Conservation (phyloP, 1,140 invertebrate genomes). For the Cotesia typhae region DNA sequence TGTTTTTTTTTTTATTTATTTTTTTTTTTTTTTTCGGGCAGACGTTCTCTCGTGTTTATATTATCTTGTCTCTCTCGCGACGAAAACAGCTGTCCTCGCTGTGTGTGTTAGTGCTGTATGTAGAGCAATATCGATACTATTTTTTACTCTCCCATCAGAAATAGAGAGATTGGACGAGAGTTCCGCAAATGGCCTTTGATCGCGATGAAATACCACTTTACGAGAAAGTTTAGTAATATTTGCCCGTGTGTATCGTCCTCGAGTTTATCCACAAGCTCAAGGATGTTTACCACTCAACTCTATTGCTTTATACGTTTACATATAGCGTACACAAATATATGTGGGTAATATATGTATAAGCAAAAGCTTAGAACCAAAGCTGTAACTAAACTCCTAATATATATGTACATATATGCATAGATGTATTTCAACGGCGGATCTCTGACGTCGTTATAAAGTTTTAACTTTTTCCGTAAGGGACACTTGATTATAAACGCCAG, state of each 20-base stretch:
- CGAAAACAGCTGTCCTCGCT: constrained; percentile 35
- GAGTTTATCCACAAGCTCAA: constrained; percentile 8
- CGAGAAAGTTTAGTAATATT: constrained; percentile 33
- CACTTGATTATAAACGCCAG: neutral
- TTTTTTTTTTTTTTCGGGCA: neutral
- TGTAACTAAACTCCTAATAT: neutral
- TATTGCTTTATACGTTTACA: neutral
- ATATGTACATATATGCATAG: neutral
- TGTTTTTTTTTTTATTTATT: constrained; percentile 27
- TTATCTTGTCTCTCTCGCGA: neutral
- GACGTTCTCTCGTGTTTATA: too few species aligned
- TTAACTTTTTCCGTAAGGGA: neutral
- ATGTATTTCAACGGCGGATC: neutral
- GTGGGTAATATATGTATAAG: too few species aligned
- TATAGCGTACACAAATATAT: neutral
- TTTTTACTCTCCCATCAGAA: constrained; percentile 4
- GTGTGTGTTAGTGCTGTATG: constrained; percentile 27
- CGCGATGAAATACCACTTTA: constrained; percentile 30
- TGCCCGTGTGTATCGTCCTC: constrained; percentile 12
- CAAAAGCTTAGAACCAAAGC: neutral
- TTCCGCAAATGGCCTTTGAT: constrained; percentile 20
- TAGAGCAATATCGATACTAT: constrained; percentile 22
- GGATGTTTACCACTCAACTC: too few species aligned
- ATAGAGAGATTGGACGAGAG: too few species aligned
- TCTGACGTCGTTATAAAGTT: constrained; percentile 10